These are phyloP conservation scores for Galleria mellonella DNA, from an alignment of 1,140 invertebrate genomes.

Conservation along the genomic window DNA sequence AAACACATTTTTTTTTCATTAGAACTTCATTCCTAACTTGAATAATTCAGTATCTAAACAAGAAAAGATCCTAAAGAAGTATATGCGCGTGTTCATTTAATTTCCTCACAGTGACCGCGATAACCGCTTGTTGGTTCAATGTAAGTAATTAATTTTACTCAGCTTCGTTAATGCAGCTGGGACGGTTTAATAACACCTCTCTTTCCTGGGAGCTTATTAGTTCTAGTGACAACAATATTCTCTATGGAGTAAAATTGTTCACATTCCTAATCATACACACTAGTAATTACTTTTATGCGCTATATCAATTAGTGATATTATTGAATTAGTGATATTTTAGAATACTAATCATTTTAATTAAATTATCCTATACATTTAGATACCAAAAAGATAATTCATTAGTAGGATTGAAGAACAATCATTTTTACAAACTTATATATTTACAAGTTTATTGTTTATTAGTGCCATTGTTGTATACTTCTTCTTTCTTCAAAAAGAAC, in stretches of 20 bases:
- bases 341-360: too few species aligned
- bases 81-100: slow-evolving; percentile 45
- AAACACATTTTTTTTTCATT: slow-evolving; percentile 4
- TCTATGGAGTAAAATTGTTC: slow-evolving; percentile 4
- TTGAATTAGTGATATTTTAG: too few species aligned
- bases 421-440: too few species aligned
- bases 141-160: slow-evolving; percentile 50
- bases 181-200: slow-evolving; percentile 43
- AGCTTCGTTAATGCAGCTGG: slow-evolving; percentile 35
- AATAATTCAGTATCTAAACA: slow-evolving; percentile 9
- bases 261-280: too few species aligned
- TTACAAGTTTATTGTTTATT: too few species aligned
- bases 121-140: slow-evolving; percentile 45
- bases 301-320: too few species aligned
- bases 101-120: slow-evolving; percentile 46
- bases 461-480: too few species aligned
- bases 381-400: too few species aligned
- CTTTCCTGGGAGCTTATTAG: slow-evolving; percentile 8
- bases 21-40: slow-evolving; percentile 4
- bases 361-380: too few species aligned
- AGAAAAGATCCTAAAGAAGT: slow-evolving; percentile 24
- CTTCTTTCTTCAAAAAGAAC: too few species aligned
- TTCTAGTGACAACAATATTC: slow-evolving; percentile 9
- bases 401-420: too few species aligned
- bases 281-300: too few species aligned